These are phyloP conservation scores for Calliopum simillimum DNA, from an alignment of 2,888 invertebrate genomes.

Conservation along the genomic window DNA sequence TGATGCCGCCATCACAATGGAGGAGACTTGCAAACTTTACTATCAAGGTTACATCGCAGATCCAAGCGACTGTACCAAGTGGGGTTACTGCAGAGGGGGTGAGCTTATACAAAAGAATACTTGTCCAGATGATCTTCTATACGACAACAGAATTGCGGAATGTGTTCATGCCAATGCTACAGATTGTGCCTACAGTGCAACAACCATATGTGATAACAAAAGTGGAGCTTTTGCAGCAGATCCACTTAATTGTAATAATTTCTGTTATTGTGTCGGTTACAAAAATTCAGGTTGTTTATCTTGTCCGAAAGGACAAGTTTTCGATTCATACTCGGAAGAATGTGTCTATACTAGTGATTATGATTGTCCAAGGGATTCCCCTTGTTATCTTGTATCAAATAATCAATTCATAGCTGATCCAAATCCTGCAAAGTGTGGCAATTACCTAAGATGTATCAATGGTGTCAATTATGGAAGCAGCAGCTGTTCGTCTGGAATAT, in stretches of 20 bases:
- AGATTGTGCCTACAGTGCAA: constrained; percentile 47
- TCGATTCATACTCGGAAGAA: constrained; percentile 34
- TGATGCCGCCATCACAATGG: constrained; percentile 50
- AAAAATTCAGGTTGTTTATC: neutral
- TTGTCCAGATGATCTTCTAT: constrained; percentile 45
- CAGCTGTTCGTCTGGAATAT: constrained; percentile 45
- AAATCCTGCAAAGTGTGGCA: constrained; percentile 49
- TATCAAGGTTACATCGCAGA: constrained; percentile 55
- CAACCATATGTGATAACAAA: constrained; percentile 44
- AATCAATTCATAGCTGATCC: constrained; percentile 53
- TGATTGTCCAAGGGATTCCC: constrained; percentile 46
- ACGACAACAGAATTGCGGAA: constrained; percentile 35
- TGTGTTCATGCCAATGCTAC: constrained; percentile 16
- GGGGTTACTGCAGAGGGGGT: constrained; percentile 54
- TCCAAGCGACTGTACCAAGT: constrained; percentile 52
- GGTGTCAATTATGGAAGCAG: constrained; percentile 44
- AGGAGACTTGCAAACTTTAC: constrained; percentile 50
- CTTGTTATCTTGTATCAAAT: constrained; percentile 52
- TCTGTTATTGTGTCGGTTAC: constrained; percentile 52
- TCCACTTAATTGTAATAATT: constrained; percentile 52
- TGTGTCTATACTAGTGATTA: constrained; percentile 46
- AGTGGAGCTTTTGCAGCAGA: constrained; percentile 43
- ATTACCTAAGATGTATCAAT: constrained; percentile 49
- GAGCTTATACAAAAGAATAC: constrained; percentile 37
- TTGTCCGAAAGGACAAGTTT: constrained; percentile 47